These are phyloP conservation scores for Agriopis marginaria DNA, from an alignment of 2,888 invertebrate species.

Conservation along the genomic window DNA sequence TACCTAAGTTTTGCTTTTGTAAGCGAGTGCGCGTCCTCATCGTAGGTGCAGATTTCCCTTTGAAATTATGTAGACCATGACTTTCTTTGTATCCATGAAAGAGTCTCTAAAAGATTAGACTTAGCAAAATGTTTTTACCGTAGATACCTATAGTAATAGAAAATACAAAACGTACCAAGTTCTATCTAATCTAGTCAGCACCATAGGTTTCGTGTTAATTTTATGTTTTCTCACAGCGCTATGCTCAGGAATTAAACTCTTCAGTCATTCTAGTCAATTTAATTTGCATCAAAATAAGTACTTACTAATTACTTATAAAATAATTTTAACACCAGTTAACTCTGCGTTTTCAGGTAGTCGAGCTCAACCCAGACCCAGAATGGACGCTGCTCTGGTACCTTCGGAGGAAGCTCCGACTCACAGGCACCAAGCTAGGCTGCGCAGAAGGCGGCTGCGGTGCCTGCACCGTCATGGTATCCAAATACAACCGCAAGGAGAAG, in stretches of 20 bases:
- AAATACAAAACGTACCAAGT: too few relatives aligned
- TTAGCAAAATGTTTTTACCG: too few relatives aligned
- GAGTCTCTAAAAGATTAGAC: too few relatives aligned
- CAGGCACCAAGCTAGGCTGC: constrained; percentile 97
- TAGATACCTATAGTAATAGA: too few relatives aligned
- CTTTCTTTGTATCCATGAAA: not conserved
- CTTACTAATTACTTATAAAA: too few relatives aligned
- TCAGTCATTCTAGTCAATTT: not conserved
- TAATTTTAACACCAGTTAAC: not conserved
- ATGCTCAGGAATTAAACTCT: too few relatives aligned
- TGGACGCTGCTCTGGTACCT: constrained; percentile 95
- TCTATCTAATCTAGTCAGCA: too few relatives aligned
- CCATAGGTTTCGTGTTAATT: too few relatives aligned
- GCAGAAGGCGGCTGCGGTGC: constrained; percentile 99
- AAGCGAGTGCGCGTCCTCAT: not conserved
- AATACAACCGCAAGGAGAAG: constrained; percentile 88
- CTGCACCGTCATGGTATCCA: constrained; percentile 97
- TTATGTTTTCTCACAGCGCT: too few relatives aligned
- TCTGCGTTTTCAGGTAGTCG: constrained; percentile 87
- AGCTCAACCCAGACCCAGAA: constrained; percentile 92
- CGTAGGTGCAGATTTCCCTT: not conserved
- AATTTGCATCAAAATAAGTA: not conserved
- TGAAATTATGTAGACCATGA: constrained; percentile 8
- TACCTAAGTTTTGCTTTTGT: not conserved
- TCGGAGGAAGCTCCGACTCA: constrained; percentile 92